Percentiles rank a stretch among this genome's conserved stretches.
Evolutionary conservation across 2,888 invertebrate genomes (phyloP).

Genomic region (Perizoma affinitatum): DNA sequence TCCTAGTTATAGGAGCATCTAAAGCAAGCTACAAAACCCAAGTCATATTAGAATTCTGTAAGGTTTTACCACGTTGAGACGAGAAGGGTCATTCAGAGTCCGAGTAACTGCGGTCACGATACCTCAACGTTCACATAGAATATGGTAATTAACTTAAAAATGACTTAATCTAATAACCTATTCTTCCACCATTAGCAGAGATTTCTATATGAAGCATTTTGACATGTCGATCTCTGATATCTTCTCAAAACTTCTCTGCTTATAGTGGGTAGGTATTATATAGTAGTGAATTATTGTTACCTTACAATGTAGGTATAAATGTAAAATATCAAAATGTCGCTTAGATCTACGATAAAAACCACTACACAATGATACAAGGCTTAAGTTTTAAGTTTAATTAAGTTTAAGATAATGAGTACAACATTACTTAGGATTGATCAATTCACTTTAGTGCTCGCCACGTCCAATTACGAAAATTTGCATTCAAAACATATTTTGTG

Average conservation of each 20-base stretch:
- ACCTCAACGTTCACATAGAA: slow-evolving; percentile 3
- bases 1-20: slow-evolving; percentile 14
- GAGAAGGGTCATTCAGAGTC: slow-evolving; percentile 32
- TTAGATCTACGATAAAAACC: neutral
- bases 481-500: slow-evolving; percentile 8
- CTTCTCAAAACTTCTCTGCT: too few species aligned
- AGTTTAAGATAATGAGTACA: slow-evolving; percentile 8
- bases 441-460: slow-evolving; percentile 53
- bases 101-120: slow-evolving; percentile 42
- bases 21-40: slow-evolving; percentile 37
- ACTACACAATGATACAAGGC: neutral
- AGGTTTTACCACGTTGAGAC: slow-evolving; percentile 43
- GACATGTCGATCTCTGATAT: too few species aligned
- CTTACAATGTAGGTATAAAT: slow-evolving; percentile 53
- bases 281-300: slow-evolving; percentile 35
- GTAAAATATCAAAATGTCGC: slow-evolving; percentile 43
- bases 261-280: too few species aligned
- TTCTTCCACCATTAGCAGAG: too few species aligned
- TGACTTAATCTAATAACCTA: too few species aligned
- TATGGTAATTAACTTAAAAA: neutral
- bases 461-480: slow-evolving; percentile 20
- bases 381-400: neutral
- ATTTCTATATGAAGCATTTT: too few species aligned
- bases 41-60: slow-evolving; percentile 28
- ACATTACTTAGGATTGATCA: slow-evolving; percentile 35